Evolutionary conservation across 2,797 vertebrate species (phyloP).

Genomic region (Chiloscyllium punctatum): DNA sequence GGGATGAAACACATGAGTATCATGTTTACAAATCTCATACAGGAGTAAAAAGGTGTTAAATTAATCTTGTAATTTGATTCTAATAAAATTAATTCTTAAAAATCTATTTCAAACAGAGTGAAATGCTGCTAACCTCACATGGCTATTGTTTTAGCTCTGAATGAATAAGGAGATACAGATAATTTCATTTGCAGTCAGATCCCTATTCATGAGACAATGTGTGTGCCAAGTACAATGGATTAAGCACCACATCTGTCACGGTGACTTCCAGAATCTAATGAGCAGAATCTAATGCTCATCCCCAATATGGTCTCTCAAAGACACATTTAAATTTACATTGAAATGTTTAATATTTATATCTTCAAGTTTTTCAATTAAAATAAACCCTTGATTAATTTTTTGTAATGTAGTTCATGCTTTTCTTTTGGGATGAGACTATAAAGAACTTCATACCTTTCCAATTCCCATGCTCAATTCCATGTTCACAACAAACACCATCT

Average conservation of each 20-base stretch:
- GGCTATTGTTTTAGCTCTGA: neutral
- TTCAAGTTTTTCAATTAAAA: neutral
- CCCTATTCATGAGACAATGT: neutral
- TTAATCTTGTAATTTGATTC: neutral
- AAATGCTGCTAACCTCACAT: neutral
- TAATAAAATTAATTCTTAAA: neutral
- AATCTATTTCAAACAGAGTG: neutral
- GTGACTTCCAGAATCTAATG: neutral
- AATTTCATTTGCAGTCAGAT: neutral
- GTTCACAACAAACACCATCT: constrained; percentile 80
- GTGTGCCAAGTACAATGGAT: neutral
- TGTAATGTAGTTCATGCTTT: neutral
- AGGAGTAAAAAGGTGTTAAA: neutral
- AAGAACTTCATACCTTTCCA: constrained; percentile 60
- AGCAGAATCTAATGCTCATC: neutral
- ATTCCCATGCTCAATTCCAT: constrained; percentile 74
- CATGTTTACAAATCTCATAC: neutral
- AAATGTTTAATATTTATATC: neutral
- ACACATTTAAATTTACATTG: neutral
- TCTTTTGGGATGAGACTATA: neutral
- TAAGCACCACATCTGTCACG: neutral
- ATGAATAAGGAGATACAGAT: neutral
- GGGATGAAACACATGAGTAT: neutral
- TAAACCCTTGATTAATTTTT: neutral
- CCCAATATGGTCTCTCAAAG: neutral